Evolutionary conservation across 2,113 vertebrate genomes (phyloP).

Genomic region (Sinocyclocheilus anshuiensis): DNA sequence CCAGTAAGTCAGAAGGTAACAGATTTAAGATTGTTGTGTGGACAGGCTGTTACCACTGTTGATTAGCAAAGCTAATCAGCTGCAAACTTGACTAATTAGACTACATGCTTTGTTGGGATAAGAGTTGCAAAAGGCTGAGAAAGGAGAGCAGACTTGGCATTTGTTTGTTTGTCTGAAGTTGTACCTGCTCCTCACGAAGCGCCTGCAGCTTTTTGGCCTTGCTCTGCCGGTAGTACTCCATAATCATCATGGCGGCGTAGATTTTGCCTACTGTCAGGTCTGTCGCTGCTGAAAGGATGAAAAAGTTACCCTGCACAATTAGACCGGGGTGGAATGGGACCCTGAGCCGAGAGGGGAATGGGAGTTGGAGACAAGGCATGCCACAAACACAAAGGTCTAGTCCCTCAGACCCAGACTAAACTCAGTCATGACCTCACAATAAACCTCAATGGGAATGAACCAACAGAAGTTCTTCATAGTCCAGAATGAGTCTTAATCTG

Average conservation of each 20-base stretch:
- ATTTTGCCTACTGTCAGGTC: slow-evolving; percentile 93
- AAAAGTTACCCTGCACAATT: slow-evolving; percentile 81
- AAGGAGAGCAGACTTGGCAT: not conserved
- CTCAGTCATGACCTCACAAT: not conserved
- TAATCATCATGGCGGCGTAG: slow-evolving; percentile 98
- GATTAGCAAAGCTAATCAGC: not conserved
- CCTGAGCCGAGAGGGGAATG: slow-evolving; percentile 71
- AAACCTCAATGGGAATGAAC: not conserved
- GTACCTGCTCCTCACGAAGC: slow-evolving; percentile 90
- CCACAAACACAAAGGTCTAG: slow-evolving; percentile 43
- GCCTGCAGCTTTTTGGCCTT: slow-evolving; percentile 90
- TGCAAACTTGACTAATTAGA: no score
- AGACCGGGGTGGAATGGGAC: slow-evolving; percentile 75
- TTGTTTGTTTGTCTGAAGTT: slow-evolving; percentile 29
- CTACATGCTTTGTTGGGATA: no score
- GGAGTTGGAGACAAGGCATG: slow-evolving; percentile 60
- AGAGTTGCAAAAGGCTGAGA: no score
- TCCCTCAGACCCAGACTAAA: slow-evolving; percentile 1
- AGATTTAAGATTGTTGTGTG: not conserved
- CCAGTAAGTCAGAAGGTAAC: not conserved
- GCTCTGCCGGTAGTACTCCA: slow-evolving; percentile 96
- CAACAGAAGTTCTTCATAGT: not conserved
- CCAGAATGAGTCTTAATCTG: slow-evolving; percentile 7
- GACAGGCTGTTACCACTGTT: not conserved
- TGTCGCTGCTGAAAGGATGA: slow-evolving; percentile 84